These are phyloP conservation scores for Ctena decussata DNA, from an alignment of 2,888 invertebrate genomes.

Conservation along the genomic window DNA sequence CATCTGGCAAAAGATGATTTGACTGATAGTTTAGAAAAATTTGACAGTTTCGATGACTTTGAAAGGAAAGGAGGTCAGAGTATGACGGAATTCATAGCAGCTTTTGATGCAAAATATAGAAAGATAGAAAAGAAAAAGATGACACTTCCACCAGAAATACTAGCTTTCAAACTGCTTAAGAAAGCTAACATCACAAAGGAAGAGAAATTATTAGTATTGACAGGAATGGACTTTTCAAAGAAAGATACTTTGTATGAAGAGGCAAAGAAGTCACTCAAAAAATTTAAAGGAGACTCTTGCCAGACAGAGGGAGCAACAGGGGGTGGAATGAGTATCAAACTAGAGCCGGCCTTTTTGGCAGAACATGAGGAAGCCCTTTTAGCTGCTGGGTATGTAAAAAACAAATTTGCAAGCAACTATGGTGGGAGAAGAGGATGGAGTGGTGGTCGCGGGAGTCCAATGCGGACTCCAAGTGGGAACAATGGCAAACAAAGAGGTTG, in stretches of 20 bases:
- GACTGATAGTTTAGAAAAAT: slow-evolving; percentile 60
- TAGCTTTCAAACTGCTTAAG: slow-evolving; percentile 55
- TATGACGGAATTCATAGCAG: slow-evolving; percentile 48
- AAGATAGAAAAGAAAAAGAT: slow-evolving; percentile 66
- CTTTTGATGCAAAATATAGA: slow-evolving; percentile 55
- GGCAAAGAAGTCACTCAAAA: slow-evolving; percentile 38
- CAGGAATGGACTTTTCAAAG: slow-evolving; percentile 41
- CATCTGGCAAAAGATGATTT: slow-evolving; percentile 65
- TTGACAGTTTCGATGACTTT: slow-evolving; percentile 58
- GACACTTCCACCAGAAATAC: slow-evolving; percentile 60
- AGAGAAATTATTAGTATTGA: slow-evolving; percentile 46
- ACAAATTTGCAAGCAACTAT: neutral
- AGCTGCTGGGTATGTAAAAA: slow-evolving; percentile 18
- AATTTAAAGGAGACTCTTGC: slow-evolving; percentile 24
- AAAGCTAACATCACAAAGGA: slow-evolving; percentile 59
- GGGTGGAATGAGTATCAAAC: slow-evolving; percentile 14
- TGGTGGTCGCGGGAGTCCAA: neutral
- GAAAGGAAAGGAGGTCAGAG: slow-evolving; percentile 36
- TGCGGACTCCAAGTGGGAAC: neutral
- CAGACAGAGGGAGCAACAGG: neutral
- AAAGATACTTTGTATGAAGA: slow-evolving; percentile 36
- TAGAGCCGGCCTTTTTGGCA: slow-evolving; percentile 42
- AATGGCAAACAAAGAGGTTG: neutral
- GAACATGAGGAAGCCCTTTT: slow-evolving; percentile 17
- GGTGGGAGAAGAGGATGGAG: neutral